phyloP scores from a whole-genome alignment of 2,113 vertebrate species.

The Dasyornis broadbenti region DNA sequence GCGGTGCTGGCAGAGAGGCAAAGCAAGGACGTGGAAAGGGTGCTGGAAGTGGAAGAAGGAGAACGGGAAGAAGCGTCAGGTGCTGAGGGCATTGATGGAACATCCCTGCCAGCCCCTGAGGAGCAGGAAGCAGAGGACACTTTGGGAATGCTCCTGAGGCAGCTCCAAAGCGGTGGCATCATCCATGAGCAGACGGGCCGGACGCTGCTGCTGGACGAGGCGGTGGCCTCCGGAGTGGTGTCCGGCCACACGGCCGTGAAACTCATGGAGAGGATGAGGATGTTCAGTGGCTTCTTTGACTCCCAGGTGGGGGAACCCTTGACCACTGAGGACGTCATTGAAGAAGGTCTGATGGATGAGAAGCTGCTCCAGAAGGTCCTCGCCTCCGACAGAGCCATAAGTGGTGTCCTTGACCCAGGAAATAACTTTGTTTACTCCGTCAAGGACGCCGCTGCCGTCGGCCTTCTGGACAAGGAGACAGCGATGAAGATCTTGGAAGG shows the following conservation, averaged over 20 bases:
- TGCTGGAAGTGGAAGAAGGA: neutral
- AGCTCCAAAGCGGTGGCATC: constrained; percentile 82
- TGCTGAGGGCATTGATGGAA: neutral
- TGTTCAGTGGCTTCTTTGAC: constrained; percentile 91
- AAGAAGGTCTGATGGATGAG: constrained; percentile 86
- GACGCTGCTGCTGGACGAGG: constrained; percentile 84
- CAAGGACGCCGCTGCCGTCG: constrained; percentile 78
- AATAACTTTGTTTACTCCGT: constrained; percentile 76
- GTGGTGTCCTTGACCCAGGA: constrained; percentile 82
- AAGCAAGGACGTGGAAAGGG: neutral
- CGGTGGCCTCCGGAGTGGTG: constrained; percentile 75
- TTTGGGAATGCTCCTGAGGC: constrained; percentile 69
- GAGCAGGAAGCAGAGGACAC: constrained; percentile 46
- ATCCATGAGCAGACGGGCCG: constrained; percentile 66
- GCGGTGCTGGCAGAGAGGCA: neutral
- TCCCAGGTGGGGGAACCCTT: constrained; percentile 72
- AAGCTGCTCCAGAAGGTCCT: constrained; percentile 85
- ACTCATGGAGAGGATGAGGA: constrained; percentile 81
- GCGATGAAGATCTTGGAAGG: constrained; percentile 84
- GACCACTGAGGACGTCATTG: constrained; percentile 81
- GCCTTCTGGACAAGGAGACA: constrained; percentile 84
- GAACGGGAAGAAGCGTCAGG: neutral
- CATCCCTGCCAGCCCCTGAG: neutral
- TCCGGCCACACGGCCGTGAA: constrained; percentile 83
- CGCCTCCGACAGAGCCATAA: constrained; percentile 81